Conservation (phyloP, 2,113 vertebrate species). For the Phrynosoma platyrhinos region DNA sequence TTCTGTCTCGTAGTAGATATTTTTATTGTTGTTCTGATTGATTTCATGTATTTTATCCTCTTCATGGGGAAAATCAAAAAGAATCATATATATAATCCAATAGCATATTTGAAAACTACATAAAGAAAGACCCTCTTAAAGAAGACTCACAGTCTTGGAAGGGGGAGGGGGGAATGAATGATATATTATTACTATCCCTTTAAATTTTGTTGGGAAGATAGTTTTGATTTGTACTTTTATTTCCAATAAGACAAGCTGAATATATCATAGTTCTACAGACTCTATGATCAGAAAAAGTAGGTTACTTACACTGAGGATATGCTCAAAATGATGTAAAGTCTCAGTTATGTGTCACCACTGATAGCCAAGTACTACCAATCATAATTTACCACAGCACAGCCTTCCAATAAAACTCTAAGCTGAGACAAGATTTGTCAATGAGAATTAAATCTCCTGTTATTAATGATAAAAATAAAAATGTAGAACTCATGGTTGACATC, state of each 20-base stretch:
- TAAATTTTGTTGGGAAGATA: conserved; percentile 8
- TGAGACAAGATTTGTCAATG: conserved; percentile 12
- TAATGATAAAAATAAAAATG: conserved; percentile 48
- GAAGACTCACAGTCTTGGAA: not conserved
- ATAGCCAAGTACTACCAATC: conserved; percentile 22
- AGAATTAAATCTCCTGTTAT: conserved; percentile 33
- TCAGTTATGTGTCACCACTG: conserved; percentile 29
- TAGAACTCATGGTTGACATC: conserved; percentile 27
- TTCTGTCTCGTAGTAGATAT: not conserved
- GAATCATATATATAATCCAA: not conserved
- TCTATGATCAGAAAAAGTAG: conserved; percentile 20
- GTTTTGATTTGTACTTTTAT: conserved; percentile 27
- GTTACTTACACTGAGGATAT: conserved; percentile 26
- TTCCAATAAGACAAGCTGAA: conserved; percentile 28
- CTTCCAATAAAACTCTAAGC: conserved; percentile 25
- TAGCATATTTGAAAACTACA: not conserved
- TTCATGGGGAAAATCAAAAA: not conserved
- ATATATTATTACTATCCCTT: conserved; percentile 20
- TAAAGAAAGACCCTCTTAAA: not conserved
- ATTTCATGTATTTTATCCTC: not conserved
- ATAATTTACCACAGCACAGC: conserved; percentile 6
- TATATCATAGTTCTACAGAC: conserved; percentile 23
- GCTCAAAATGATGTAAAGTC: conserved; percentile 24
- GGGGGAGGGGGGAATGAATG: not conserved
- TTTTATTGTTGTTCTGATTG: too few species aligned